Evolutionary conservation across 2,888 invertebrate genomes (phyloP), one percentile per base, ranked within the genome.

Genomic region (Argyresthia albistria): DNA sequence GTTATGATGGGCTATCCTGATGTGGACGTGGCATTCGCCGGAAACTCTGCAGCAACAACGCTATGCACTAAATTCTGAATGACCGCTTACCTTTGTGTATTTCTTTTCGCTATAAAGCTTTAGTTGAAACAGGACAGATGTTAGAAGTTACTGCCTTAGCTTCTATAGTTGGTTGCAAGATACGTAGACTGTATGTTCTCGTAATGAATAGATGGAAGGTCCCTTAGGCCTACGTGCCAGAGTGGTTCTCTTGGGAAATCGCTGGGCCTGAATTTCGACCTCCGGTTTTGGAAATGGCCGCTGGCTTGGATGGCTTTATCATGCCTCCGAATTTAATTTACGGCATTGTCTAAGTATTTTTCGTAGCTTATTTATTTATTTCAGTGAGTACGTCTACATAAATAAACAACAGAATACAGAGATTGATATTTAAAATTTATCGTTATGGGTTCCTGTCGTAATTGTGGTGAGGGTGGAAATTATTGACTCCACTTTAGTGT

Each of bases 1-100:
- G 68, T 73, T 76, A 74, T 75, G 78, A 76, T 73, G 73, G 69
- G 64, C 66, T 66, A 68, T 69, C 65, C 25, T 46, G 35, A 10
- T 9, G 43, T 35, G 43, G 53, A 35, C 36, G 49, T 47, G n/a
- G 39, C 42, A 43, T 15, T 12, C 50, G 43, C 50, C 47, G 43
- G 53, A 47, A 43, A 48, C 47, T 43, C 53, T 36, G 39, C 39
- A 25, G 25, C 25, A 25, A 25, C 25, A 25, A 25, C 25, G 25
- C 25, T 25, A 25, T 49, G 37, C 35, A 35, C 36, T 35, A 47
- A 16, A 47, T 11, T 47, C 47, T 45, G 15, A 45, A 45, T 14
- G 45, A 45, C 12, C 14, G 14, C 8, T 45, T 45, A 14, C n/a
- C 15, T 14, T 15, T 45, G 45, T 14, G 14, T 14, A 45, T 15